Evolutionary conservation across 2,888 invertebrate species (phyloP).

Genomic region (Megaustenia siamemsis): DNA sequence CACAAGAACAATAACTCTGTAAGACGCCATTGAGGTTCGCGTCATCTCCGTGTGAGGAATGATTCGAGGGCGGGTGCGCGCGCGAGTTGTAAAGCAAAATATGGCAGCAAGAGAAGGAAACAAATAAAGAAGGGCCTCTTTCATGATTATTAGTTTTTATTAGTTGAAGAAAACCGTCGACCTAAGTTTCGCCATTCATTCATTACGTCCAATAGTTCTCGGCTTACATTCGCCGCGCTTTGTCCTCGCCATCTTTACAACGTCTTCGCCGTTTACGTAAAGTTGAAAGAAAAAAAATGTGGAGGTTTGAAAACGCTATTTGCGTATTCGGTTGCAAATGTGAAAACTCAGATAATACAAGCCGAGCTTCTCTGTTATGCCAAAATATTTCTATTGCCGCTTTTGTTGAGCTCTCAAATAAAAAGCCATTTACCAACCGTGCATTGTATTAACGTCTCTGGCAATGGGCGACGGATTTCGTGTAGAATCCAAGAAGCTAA

Average conservation of each 20-base stretch:
- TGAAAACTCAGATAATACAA: conserved; percentile 4
- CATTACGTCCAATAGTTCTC: conserved; percentile 27
- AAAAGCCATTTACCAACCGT: conserved; percentile 8
- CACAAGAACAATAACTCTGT: not conserved
- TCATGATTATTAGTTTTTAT: not conserved
- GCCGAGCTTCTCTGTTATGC: conserved; percentile 14
- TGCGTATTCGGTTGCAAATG: conserved; percentile 32
- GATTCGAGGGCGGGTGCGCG: conserved; percentile 1
- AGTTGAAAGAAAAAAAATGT: not conserved
- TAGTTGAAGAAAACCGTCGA: conserved; percentile 1
- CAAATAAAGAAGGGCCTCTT: not conserved
- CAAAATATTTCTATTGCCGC: conserved; percentile 38
- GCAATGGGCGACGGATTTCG: not conserved
- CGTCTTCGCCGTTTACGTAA: not conserved
- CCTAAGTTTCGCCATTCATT: conserved; percentile 15
- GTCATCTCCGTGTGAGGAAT: conserved; percentile 5
- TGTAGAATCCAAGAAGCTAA: conserved; percentile 1
- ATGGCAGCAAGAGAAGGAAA: not conserved
- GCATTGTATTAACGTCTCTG: not conserved
- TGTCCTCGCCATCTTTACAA: not conserved
- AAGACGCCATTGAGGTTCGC: not conserved
- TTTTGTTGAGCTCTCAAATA: not conserved
- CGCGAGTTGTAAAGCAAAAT: conserved; percentile 12
- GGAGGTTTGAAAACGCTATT: not conserved
- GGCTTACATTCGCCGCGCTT: not conserved